Evolutionary conservation across 1,140 invertebrate genomes (phyloP), one percentile per base, ranked within the genome.

Genomic region (Formica selysi): DNA sequence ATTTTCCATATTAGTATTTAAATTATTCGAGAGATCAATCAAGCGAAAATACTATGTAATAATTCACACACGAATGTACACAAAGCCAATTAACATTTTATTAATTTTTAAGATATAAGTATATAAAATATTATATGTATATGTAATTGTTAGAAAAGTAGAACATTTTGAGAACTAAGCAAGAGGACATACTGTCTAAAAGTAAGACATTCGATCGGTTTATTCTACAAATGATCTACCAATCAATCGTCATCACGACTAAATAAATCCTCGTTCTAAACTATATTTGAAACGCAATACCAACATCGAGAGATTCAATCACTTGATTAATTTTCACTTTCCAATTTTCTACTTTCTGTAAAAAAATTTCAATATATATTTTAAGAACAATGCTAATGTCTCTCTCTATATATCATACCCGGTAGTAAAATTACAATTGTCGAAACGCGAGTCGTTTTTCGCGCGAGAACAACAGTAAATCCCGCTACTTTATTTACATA

Each of bases 401-500:
- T 32, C 3, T 32, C 32, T 71, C 10, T 59, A 26, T 3, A n/a
- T 36, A 38, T 11, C 11, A 10, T n/a, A n/a, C 22, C 7, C 16
- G 32, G 5, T 13, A 41, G 22, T 22, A 41, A 76, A 59, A 76
- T 76, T 76, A 32, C 57, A 51, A 67, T 79, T n/a, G 62, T 76
- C 57, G 16, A 26, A 54, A 0, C 51, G 19, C 8, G 4, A 73
- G 29, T 26, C 73, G 19, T 44, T 19, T 76, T n/a, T 64, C 51
- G 32, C 22, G 48, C 36, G 67, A 59, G 48, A 71, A 38, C 22
- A 59, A 81, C 67, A 81, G 59, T 59, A 54, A 81, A 26, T 59
- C 67, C 67, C 65, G 78, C 51, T 81, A 81, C 36, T 57, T 80
- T 71, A 81, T 81, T 81, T 81, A 44, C 78, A 81, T 80, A 80